phyloP scores from a whole-genome alignment of 2,113 vertebrate species.

The Ochotona princeps region DNA sequence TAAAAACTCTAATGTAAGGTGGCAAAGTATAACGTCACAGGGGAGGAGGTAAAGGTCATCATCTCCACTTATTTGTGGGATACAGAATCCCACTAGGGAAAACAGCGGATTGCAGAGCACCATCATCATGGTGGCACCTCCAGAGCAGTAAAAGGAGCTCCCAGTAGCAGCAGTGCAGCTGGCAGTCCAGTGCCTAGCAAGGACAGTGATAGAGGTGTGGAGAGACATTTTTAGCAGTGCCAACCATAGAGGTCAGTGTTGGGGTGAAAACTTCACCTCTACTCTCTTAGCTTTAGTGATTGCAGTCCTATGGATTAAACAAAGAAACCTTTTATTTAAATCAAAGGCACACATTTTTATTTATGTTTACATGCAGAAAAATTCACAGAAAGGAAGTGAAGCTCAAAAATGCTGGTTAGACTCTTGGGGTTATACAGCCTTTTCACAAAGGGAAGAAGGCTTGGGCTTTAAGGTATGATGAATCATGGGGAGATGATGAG shows the following conservation, averaged over 20 bases:
- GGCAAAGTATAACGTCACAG: neutral
- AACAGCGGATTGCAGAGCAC: neutral
- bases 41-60: neutral
- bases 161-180: neutral
- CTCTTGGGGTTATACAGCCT: neutral
- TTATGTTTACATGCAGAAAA: neutral
- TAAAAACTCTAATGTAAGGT: neutral
- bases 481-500: neutral
- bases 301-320: neutral
- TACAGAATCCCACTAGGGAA: neutral
- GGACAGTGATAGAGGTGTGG: neutral
- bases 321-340: too few relatives aligned
- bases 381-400: conserved; percentile 26
- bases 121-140: neutral
- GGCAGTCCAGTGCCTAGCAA: neutral
- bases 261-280: neutral
- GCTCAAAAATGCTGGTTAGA: neutral
- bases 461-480: neutral
- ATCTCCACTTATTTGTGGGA: neutral
- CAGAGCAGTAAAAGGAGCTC: neutral
- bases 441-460: neutral
- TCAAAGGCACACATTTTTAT: neutral
- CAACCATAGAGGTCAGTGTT: neutral
- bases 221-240: neutral
- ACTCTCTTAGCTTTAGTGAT: neutral